Conservation (phyloP, 1,140 invertebrate species). For the Aphidius ervi region DNA sequence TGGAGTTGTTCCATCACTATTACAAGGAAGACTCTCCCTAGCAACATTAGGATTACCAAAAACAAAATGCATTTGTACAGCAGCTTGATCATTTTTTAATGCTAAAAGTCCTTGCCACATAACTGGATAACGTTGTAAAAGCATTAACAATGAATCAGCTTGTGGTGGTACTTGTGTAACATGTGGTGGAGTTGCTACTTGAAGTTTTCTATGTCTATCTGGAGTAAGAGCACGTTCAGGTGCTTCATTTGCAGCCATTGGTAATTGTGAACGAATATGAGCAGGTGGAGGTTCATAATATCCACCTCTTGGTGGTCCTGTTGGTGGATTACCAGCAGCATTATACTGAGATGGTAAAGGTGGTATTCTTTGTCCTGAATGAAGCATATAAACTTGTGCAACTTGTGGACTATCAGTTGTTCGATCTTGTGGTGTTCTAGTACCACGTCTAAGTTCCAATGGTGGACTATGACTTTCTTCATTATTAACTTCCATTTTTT, state of each 20-base stretch:
- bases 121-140: slow-evolving; percentile 83
- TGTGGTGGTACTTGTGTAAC: slow-evolving; percentile 70
- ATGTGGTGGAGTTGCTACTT: slow-evolving; percentile 66
- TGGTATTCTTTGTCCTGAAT: slow-evolving; percentile 49
- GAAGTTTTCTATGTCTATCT: slow-evolving; percentile 55
- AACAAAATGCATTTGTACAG: slow-evolving; percentile 97
- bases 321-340: slow-evolving; percentile 31
- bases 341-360: slow-evolving; percentile 46
- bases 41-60: slow-evolving; percentile 87
- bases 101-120: slow-evolving; percentile 95
- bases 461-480: slow-evolving; percentile 68
- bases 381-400: slow-evolving; percentile 65
- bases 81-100: slow-evolving; percentile 92
- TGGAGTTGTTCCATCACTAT: slow-evolving; percentile 74
- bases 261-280: slow-evolving; percentile 53
- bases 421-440: slow-evolving; percentile 67
- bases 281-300: slow-evolving; percentile 65
- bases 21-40: slow-evolving; percentile 73
- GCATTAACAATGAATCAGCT: slow-evolving; percentile 72
- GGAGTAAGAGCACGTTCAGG: slow-evolving; percentile 54
- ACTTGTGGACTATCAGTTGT: slow-evolving; percentile 72
- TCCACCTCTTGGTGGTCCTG: slow-evolving; percentile 38
- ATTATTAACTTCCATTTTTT: slow-evolving; percentile 57
- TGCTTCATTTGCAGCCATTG: slow-evolving; percentile 51
- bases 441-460: slow-evolving; percentile 64